Percentiles rank a stretch among this genome's conserved stretches.
These are phyloP conservation scores for Petroica traversi DNA, from an alignment of 2,113 vertebrate genomes.

Conservation along the genomic window DNA sequence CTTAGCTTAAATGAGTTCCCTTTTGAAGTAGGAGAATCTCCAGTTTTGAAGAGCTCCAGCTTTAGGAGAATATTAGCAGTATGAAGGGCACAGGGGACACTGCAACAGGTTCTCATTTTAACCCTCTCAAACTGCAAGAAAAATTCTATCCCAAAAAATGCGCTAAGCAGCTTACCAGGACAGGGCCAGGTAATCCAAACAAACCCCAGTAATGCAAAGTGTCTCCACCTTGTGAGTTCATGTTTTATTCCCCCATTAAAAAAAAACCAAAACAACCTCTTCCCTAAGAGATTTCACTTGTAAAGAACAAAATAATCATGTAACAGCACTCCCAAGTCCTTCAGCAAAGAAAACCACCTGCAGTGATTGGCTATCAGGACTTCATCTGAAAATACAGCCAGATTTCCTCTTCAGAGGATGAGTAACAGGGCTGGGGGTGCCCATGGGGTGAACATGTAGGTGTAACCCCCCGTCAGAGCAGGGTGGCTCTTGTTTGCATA, in stretches of 20 bases:
- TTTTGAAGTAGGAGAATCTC: neutral
- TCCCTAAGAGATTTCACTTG: neutral
- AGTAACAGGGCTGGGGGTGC: neutral
- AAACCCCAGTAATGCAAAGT: neutral
- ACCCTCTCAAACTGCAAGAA: neutral
- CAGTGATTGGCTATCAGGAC: neutral
- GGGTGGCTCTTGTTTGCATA: neutral
- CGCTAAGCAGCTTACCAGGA: neutral
- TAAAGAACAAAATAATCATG: neutral
- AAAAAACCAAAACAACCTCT: too few relatives aligned
- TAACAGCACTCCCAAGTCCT: neutral
- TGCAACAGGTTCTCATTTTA: neutral
- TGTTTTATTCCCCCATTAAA: neutral
- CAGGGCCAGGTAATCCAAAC: neutral
- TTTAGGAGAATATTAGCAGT: neutral
- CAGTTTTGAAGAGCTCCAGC: neutral
- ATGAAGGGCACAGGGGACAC: neutral
- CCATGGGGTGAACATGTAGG: rapidly evolving
- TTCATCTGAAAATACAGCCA: neutral
- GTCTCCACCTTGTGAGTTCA: neutral
- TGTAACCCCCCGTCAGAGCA: rapidly evolving
- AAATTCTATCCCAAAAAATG: neutral
- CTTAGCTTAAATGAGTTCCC: neutral
- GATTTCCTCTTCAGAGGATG: neutral
- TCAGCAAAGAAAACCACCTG: neutral